Conservation (phyloP, 2,113 vertebrate genomes). For the Lipophrys pholis region DNA sequence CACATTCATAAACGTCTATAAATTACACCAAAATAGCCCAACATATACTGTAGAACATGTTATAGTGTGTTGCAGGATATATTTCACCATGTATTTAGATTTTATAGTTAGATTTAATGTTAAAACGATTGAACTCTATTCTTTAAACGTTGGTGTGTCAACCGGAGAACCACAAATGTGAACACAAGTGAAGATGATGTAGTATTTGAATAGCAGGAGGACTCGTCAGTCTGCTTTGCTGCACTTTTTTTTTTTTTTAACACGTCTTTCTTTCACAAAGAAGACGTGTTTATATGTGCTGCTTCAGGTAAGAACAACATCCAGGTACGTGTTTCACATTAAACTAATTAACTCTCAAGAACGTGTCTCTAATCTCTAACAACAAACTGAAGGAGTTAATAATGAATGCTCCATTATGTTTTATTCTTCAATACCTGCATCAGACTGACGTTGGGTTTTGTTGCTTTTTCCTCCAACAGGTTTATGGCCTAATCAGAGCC, state of each 20-base stretch:
- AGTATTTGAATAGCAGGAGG: neutral
- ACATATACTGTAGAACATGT: too few species aligned
- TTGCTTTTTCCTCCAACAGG: slow-evolving; percentile 46
- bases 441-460: slow-evolving; percentile 25
- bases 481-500: slow-evolving; percentile 9
- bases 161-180: too few species aligned
- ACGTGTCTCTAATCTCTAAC: neutral
- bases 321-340: slow-evolving; percentile 14
- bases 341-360: neutral
- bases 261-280: neutral
- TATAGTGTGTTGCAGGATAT: too few species aligned
- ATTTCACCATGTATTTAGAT: too few species aligned
- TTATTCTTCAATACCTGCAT: neutral
- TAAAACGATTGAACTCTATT: too few species aligned
- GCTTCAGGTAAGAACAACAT: slow-evolving; percentile 16
- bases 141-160: too few species aligned
- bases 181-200: too few species aligned
- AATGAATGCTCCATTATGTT: too few species aligned
- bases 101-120: too few species aligned
- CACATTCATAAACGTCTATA: too few species aligned
- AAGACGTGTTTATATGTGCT: neutral
- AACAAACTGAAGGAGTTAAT: neutral
- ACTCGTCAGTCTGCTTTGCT: slow-evolving; percentile 36
- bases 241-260: slow-evolving; percentile 2
- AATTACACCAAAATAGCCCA: too few species aligned